Percentiles rank a stretch among this genome's conserved stretches.
phyloP scores from a whole-genome alignment of 2,113 vertebrate genomes.

The Psittacula cyanocephala region DNA sequence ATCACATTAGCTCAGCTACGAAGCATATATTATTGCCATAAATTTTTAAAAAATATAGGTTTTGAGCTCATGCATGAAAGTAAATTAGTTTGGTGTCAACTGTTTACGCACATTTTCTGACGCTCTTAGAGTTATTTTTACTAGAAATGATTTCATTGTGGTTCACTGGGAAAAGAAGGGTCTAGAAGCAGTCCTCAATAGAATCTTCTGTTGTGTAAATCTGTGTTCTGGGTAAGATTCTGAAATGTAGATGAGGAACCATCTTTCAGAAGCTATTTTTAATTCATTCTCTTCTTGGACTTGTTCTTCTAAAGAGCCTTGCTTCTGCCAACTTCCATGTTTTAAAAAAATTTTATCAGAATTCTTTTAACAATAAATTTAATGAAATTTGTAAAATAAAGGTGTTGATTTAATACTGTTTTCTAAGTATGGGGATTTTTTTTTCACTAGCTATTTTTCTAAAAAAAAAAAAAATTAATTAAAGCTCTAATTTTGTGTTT shows the following conservation, averaged over 20 bases:
- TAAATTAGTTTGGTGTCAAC: neutral
- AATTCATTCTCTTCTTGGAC: neutral
- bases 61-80: neutral
- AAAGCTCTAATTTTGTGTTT: neutral
- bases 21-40: neutral
- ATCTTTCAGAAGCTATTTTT: neutral
- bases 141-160: neutral
- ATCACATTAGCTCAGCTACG: neutral
- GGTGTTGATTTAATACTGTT: neutral
- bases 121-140: neutral
- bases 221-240: neutral
- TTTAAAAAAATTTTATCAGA: neutral
- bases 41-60: neutral
- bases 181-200: neutral
- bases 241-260: neutral
- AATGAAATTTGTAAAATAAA: neutral
- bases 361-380: neutral
- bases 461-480: neutral
- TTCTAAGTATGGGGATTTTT: neutral
- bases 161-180: neutral
- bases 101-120: neutral
- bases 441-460: too few species aligned
- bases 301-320: neutral
- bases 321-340: neutral
- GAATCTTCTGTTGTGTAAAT: neutral